Evolutionary conservation across 2,797 vertebrate species (phyloP).

Genomic region (Cygnus olor): DNA sequence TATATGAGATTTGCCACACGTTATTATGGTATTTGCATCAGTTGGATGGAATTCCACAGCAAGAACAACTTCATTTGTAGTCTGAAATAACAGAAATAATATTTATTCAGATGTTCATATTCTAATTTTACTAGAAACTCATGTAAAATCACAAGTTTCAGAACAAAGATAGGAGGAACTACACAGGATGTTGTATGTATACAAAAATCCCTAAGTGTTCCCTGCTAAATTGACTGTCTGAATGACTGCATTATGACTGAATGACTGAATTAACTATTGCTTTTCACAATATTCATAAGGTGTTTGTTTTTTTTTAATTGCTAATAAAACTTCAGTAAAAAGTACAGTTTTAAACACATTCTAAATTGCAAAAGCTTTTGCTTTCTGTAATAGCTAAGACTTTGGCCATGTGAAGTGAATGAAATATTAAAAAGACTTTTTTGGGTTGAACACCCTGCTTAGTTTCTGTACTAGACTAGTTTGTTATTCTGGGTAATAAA

Average conservation of each 20-base stretch:
- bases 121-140: neutral
- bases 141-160: neutral
- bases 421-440: neutral
- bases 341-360: neutral
- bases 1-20: constrained; percentile 97
- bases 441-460: neutral
- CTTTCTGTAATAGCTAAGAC: neutral
- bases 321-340: neutral
- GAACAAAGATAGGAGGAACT: neutral
- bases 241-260: neutral
- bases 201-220: neutral
- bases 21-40: constrained; percentile 93
- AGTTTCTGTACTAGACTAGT: neutral
- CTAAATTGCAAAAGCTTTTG: neutral
- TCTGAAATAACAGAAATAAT: constrained; percentile 77
- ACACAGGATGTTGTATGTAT: neutral
- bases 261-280: neutral
- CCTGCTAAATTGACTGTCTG: neutral
- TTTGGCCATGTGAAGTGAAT: neutral
- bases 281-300: neutral
- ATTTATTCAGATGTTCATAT: neutral
- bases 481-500: neutral
- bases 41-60: constrained; percentile 95
- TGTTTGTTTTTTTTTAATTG: neutral
- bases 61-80: constrained; percentile 96